These are phyloP conservation scores for Priocnemis perturbator DNA, from an alignment of 2,888 invertebrate genomes.

Conservation along the genomic window DNA sequence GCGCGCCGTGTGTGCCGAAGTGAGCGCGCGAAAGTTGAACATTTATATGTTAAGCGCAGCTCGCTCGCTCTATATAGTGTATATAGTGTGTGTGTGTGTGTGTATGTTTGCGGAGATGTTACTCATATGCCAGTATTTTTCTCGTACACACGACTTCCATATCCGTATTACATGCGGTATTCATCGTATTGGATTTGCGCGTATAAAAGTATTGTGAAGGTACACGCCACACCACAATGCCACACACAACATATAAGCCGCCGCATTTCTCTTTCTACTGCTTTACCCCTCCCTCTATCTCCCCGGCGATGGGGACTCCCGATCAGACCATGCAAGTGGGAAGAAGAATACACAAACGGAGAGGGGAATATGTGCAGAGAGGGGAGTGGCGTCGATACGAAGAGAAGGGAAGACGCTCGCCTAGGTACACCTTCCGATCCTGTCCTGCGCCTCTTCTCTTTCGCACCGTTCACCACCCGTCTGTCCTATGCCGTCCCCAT, in stretches of 20 bases:
- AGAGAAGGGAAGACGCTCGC: conserved; percentile 22
- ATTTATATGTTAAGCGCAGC: too few relatives aligned
- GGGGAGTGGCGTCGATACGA: conserved; percentile 18
- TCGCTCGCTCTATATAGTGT: too few relatives aligned
- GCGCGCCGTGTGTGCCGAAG: not conserved
- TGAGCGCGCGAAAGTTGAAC: not conserved
- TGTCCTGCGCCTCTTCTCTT: not conserved
- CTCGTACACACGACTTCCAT: too few relatives aligned
- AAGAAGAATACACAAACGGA: conserved; percentile 20
- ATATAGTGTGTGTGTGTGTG: not conserved
- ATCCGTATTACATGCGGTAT: too few relatives aligned
- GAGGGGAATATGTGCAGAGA: conserved; percentile 11
- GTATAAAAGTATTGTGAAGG: too few relatives aligned
- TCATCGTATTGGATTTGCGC: too few relatives aligned
- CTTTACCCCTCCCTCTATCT: not conserved
- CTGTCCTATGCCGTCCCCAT: not conserved
- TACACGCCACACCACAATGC: too few relatives aligned
- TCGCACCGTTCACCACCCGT: conserved; percentile 9
- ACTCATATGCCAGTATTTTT: too few relatives aligned
- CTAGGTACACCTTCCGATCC: conserved; percentile 15
- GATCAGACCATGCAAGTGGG: conserved; percentile 12
- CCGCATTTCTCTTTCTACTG: not conserved
- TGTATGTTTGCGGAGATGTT: not conserved
- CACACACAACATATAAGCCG: too few relatives aligned
- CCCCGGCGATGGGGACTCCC: not conserved